Evolutionary conservation across 2,888 invertebrate genomes (phyloP).

Genomic region (Ochropacha duplaris): DNA sequence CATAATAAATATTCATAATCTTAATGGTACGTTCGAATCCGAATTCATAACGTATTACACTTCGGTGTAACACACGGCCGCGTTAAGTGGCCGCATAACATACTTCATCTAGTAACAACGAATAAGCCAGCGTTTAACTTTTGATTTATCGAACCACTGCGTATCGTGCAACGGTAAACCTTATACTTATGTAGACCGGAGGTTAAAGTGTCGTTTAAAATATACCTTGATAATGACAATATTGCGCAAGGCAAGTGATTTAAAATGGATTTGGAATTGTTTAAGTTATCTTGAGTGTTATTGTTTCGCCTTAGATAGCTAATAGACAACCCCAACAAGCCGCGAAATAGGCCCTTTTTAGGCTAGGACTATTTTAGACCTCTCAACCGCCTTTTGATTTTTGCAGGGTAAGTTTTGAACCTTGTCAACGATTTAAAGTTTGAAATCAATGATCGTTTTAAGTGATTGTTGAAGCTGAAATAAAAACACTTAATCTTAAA

Average conservation of each 20-base stretch:
- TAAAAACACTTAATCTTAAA: too few relatives aligned
- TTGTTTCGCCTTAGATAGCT: neutral
- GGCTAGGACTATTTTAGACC: too few relatives aligned
- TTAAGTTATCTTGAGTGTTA: neutral
- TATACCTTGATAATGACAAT: conserved; percentile 20
- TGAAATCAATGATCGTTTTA: too few relatives aligned
- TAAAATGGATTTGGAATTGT: conserved; percentile 13
- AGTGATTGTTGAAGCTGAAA: too few relatives aligned
- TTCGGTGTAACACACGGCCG: conserved; percentile 41
- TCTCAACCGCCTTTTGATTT: too few relatives aligned
- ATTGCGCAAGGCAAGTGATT: conserved; percentile 16
- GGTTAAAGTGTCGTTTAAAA: conserved; percentile 15
- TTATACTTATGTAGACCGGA: conserved; percentile 25
- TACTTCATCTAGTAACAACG: conserved; percentile 51
- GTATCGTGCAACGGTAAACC: conserved; percentile 54
- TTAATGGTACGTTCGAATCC: too few relatives aligned
- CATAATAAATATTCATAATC: too few relatives aligned
- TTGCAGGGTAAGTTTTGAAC: too few relatives aligned
- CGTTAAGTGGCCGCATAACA: conserved; percentile 55
- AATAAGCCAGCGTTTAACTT: conserved; percentile 65
- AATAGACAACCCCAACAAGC: too few relatives aligned
- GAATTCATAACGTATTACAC: conserved; percentile 10
- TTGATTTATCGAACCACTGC: conserved; percentile 69
- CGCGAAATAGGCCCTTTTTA: too few relatives aligned
- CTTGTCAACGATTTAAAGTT: too few relatives aligned